phyloP scores from a whole-genome alignment of 1,140 invertebrate species.

The Conopomorpha cramerella region DNA sequence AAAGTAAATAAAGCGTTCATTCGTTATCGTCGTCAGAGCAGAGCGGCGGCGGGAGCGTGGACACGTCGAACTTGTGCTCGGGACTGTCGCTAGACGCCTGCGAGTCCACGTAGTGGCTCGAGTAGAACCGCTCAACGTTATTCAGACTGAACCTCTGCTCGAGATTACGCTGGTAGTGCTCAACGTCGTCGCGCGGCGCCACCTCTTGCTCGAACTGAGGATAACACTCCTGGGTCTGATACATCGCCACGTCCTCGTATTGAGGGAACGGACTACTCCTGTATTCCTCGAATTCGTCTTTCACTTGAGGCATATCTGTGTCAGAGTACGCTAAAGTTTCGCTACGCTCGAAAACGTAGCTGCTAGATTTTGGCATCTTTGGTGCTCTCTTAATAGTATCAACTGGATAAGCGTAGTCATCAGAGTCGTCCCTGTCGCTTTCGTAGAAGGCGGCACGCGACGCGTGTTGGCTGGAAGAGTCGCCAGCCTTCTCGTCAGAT shows the following conservation, averaged over 20 bases:
- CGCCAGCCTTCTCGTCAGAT: conserved; percentile 29
- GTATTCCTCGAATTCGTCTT: conserved; percentile 47
- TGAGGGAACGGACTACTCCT: conserved; percentile 45
- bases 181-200: conserved; percentile 15
- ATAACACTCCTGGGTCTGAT: conserved; percentile 54
- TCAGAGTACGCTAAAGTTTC: conserved; percentile 50
- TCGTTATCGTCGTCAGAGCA: conserved; percentile 68
- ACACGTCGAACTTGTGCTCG: conserved; percentile 70
- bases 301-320: conserved; percentile 42
- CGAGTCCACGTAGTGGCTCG: conserved; percentile 51
- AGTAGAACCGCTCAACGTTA: conserved; percentile 51
- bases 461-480: conserved; percentile 29
- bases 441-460: conserved; percentile 32
- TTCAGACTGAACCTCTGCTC: conserved; percentile 49
- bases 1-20: no score
- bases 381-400: conserved; percentile 58
- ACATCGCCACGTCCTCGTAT: conserved; percentile 49
- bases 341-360: conserved; percentile 43
- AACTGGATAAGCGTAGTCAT: conserved; percentile 52
- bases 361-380: conserved; percentile 40
- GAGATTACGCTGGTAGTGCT: conserved; percentile 33
- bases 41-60: conserved; percentile 68
- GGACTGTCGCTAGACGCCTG: conserved; percentile 61
- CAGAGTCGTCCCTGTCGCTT: conserved; percentile 49
- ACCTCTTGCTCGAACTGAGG: conserved; percentile 51